A percentile compares a stretch with the other conserved stretches of the same genome.
These are phyloP conservation scores for Eurois occulta DNA, from an alignment of 2,888 invertebrate species.

Conservation along the genomic window DNA sequence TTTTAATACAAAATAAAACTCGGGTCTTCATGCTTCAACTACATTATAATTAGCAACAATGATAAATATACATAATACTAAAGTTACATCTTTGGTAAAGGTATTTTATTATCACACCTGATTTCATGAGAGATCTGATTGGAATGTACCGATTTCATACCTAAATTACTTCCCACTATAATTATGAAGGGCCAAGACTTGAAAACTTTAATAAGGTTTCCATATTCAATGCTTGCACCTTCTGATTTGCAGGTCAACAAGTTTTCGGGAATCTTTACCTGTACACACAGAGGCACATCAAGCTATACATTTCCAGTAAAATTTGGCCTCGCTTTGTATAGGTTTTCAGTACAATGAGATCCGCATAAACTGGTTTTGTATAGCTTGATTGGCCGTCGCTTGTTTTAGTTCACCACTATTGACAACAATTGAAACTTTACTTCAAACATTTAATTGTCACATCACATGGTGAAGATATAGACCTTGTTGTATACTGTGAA, in stretches of 20 bases:
- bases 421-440: not conserved
- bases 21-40: conserved; percentile 74
- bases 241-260: not conserved
- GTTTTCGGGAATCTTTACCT: too few relatives aligned
- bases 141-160: conserved; percentile 68
- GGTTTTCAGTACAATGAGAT: too few relatives aligned
- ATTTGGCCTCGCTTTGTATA: too few relatives aligned
- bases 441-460: not conserved
- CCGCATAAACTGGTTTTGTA: too few relatives aligned
- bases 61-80: conserved; percentile 65
- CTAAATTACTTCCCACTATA: conserved; percentile 14
- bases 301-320: too few relatives aligned
- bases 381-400: too few relatives aligned
- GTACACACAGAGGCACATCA: not conserved
- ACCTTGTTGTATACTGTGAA: not conserved
- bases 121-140: conserved; percentile 58
- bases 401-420: not conserved
- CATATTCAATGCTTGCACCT: not conserved
- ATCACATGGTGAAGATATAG: not conserved
- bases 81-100: conserved; percentile 64
- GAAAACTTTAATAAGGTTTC: not conserved
- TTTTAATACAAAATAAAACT: conserved; percentile 53
- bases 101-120: conserved; percentile 46
- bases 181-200: not conserved
- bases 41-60: conserved; percentile 71